phyloP scores from a whole-genome alignment of 1,140 invertebrate genomes.

The Aphaenogaster ashmeadi region DNA sequence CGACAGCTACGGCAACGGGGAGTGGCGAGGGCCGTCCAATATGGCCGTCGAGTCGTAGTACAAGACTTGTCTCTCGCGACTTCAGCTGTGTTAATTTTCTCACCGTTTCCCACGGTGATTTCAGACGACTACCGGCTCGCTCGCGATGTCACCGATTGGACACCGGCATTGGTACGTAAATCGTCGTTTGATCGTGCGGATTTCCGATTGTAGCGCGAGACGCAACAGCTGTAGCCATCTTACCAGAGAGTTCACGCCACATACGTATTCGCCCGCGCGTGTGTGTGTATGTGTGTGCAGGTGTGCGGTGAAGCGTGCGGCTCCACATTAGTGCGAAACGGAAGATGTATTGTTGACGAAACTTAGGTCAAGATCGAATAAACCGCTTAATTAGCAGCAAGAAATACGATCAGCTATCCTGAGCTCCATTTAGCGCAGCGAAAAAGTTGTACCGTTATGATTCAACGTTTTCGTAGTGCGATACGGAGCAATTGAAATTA shows the following conservation, averaged over 20 bases:
- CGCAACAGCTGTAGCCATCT: slow-evolving; percentile 69
- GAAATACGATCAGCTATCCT: neutral
- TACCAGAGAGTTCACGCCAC: slow-evolving; percentile 36
- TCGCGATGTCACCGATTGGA: slow-evolving; percentile 56
- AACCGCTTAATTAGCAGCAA: neutral
- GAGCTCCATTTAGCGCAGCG: neutral
- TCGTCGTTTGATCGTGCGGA: neutral
- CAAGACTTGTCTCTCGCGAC: slow-evolving; percentile 69
- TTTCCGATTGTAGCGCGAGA: neutral
- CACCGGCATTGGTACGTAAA: slow-evolving; percentile 68
- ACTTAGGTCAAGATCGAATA: neutral
- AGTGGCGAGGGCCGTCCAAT: slow-evolving; percentile 75
- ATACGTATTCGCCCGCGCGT: slow-evolving; percentile 39
- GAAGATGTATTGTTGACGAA: slow-evolving; percentile 11
- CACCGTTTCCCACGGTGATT: slow-evolving; percentile 49
- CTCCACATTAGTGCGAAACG: slow-evolving; percentile 31
- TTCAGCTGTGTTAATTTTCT: slow-evolving; percentile 43
- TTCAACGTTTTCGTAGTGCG: neutral
- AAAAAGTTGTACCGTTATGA: neutral
- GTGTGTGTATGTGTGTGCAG: neutral
- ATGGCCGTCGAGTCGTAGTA: slow-evolving; percentile 79
- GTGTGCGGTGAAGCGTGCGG: slow-evolving; percentile 3
- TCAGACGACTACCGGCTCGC: slow-evolving; percentile 20
- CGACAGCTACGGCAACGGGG: slow-evolving; percentile 63
- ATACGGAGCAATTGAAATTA: slow-evolving; percentile 25